Conservation (phyloP, 2,113 vertebrate species). For the Anarrhichthys ocellatus region DNA sequence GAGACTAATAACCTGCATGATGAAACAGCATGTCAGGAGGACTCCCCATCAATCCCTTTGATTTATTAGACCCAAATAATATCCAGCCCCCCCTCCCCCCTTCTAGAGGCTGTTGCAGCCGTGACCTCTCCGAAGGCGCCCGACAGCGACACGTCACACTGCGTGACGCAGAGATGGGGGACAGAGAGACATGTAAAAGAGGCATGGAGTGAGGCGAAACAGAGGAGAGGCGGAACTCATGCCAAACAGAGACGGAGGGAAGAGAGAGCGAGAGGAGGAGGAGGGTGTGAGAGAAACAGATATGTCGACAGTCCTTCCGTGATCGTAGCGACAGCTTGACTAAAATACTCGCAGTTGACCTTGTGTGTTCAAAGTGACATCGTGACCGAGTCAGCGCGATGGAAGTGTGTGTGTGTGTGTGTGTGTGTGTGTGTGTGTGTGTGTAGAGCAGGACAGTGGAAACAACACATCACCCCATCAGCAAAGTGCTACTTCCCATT, state of each 20-base stretch:
- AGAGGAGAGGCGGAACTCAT: neutral
- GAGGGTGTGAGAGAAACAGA: neutral
- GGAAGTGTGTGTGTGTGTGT: conserved; percentile 26
- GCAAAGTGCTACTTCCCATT: conserved; percentile 54
- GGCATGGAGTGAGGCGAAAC: neutral
- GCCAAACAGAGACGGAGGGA: neutral
- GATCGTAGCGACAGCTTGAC: conserved; percentile 19
- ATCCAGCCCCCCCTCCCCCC: neutral
- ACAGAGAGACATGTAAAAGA: conserved; percentile 3
- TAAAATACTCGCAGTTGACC: conserved; percentile 46
- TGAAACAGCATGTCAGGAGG: neutral
- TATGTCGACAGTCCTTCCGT: neutral
- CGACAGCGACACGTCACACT: conserved; percentile 37
- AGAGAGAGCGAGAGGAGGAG: neutral
- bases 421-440: conserved; percentile 25
- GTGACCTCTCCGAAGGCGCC: conserved; percentile 45
- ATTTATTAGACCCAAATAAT: neutral
- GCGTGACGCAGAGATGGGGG: conserved; percentile 18
- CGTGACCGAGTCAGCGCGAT: conserved; percentile 42
- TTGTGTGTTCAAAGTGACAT: conserved; percentile 28
- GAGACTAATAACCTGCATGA: neutral
- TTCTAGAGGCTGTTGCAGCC: conserved; percentile 20
- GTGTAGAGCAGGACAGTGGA: conserved; percentile 24
- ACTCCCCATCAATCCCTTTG: neutral
- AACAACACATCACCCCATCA: conserved; percentile 57